Evolutionary conservation across 2,888 invertebrate genomes (phyloP).

Genomic region (Cetonia aurata): DNA sequence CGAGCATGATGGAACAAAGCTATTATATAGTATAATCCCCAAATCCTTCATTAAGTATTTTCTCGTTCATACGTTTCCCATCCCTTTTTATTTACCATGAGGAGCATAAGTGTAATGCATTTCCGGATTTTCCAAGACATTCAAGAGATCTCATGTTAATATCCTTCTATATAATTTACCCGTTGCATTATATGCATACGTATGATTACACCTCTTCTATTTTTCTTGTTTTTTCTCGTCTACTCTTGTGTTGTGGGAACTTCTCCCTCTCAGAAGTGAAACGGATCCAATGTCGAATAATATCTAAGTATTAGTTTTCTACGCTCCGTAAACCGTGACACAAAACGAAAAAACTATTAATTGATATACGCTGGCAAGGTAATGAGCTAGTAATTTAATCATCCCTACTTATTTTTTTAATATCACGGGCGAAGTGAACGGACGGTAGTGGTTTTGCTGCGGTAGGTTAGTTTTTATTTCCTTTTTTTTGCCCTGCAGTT

Average conservation of each 20-base stretch:
- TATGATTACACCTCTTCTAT: no score
- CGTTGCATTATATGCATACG: no score
- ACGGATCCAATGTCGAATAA: slow-evolving; percentile 17
- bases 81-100: no score
- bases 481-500: slow-evolving; percentile 26
- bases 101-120: no score
- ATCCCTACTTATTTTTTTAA: slow-evolving; percentile 36
- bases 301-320: slow-evolving; percentile 29
- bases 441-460: slow-evolving; percentile 27
- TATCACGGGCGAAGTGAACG: slow-evolving; percentile 31
- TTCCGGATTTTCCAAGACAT: no score
- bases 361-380: slow-evolving; percentile 29
- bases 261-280: slow-evolving; percentile 12
- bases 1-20: no score
- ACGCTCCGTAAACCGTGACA: slow-evolving; percentile 34
- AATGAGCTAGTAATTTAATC: slow-evolving; percentile 38
- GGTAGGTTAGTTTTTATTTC: slow-evolving; percentile 22
- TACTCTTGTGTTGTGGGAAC: slow-evolving; percentile 15
- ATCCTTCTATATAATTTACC: no score
- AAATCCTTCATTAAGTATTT: no score
- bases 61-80: no score
- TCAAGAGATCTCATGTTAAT: no score
- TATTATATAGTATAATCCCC: no score
- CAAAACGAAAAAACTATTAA: slow-evolving; percentile 33
- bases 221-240: not conserved